A percentile compares a stretch with the other conserved stretches of the same genome.
Evolutionary conservation across 1,140 invertebrate species (phyloP).

Genomic region (Sinella curviseta): DNA sequence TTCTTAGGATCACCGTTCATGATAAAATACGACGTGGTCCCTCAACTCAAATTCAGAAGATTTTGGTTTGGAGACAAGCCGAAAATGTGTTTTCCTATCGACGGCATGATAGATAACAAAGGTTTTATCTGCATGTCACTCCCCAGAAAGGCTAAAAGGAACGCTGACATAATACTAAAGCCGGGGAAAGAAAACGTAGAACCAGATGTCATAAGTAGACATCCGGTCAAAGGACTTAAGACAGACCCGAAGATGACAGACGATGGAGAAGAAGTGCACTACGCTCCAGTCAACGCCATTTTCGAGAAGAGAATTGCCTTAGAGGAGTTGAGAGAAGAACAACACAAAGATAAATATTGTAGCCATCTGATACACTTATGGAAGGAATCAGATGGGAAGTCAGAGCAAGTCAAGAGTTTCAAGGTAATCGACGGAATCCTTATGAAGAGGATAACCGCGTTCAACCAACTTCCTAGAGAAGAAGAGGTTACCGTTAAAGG

Average conservation of each 20-base stretch:
- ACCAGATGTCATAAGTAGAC: not conserved
- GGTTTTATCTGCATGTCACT: not conserved
- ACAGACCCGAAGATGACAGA: not conserved
- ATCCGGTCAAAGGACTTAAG: slow-evolving; percentile 19
- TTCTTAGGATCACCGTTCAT: not conserved
- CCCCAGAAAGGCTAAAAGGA: slow-evolving; percentile 30
- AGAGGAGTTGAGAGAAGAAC: not conserved
- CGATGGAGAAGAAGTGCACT: not conserved
- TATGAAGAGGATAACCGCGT: not conserved
- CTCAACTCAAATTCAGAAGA: not conserved
- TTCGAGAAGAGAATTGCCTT: not conserved
- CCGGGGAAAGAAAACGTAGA: slow-evolving; percentile 29
- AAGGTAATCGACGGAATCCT: not conserved
- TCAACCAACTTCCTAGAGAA: not conserved
- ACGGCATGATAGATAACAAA: not conserved
- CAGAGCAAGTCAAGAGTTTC: not conserved
- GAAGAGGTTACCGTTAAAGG: not conserved
- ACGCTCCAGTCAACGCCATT: not conserved
- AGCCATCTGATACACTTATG: not conserved
- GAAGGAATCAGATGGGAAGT: not conserved
- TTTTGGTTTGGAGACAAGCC: not conserved
- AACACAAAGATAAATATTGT: not conserved
- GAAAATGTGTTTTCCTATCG: not conserved
- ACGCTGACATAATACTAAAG: slow-evolving; percentile 56
- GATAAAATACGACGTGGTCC: not conserved